These are phyloP conservation scores for Luehdorfia chinensis DNA, from an alignment of 1,140 invertebrate species.

Conservation along the genomic window DNA sequence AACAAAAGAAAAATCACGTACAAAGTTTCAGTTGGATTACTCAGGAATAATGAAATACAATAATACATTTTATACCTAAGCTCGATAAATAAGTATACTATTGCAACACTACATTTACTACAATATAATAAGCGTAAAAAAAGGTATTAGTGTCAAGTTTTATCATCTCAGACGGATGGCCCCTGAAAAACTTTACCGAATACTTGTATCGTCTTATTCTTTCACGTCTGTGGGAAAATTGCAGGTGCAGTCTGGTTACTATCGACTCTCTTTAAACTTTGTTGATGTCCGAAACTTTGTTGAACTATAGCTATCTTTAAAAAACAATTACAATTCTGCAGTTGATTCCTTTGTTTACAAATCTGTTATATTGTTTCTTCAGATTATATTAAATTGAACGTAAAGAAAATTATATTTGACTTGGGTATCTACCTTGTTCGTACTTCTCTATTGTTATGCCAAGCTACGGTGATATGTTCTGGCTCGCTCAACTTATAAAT, in stretches of 20 bases:
- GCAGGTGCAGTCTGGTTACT: conserved; percentile 35
- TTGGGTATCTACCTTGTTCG: neutral
- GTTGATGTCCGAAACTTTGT: conserved; percentile 27
- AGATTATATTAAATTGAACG: conserved; percentile 9
- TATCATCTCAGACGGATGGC: conserved; percentile 25
- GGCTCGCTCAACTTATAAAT: conserved; percentile 54
- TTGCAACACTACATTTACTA: conserved; percentile 5
- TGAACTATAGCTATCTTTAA: conserved; percentile 24
- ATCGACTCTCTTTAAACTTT: conserved; percentile 30
- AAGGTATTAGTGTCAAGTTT: conserved; percentile 22
- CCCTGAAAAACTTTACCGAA: conserved; percentile 25
- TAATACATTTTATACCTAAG: no score
- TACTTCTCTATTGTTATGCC: neutral
- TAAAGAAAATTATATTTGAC: neutral
- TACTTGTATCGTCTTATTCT: conserved; percentile 21
- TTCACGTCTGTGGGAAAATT: conserved; percentile 32
- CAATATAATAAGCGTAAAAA: conserved; percentile 18
- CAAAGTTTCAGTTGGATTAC: conserved; percentile 6
- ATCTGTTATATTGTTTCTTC: neutral
- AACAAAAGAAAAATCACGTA: conserved; percentile 14
- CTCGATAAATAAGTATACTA: no score
- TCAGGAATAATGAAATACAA: conserved; percentile 6
- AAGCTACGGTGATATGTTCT: neutral
- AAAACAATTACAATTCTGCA: conserved; percentile 33
- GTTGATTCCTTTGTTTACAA: conserved; percentile 8